Base-by-base conservation (phyloP, 2,113 vertebrate species). In the Misgurnus mizolepis region DNA sequence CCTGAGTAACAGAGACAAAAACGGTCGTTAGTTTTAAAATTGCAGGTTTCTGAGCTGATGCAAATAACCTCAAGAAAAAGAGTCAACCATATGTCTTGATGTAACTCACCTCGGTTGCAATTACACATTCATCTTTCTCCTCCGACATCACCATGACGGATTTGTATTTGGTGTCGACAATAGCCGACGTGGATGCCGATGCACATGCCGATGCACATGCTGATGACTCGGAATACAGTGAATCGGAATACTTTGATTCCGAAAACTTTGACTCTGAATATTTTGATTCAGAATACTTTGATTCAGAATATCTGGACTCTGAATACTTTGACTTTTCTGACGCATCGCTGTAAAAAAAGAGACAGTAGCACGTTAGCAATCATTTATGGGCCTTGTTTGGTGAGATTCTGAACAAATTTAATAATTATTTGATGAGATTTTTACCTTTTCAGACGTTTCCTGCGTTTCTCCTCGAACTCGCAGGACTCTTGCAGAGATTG, bases 91-190 rank as follows among this genome's bases (percentile, higher is more conserved):
- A 9, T 22, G 49, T 45, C 17, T 58, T 58, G 17, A 58, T 5
- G 14, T 58, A 80, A 93, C 95, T 91, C 85, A 99, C 97, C 96
- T 99, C 97, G 67, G 97, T 99, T 91, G 97, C 97, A 88, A 99
- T 96, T 91, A 99, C 96, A 89, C 97, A 98, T 92, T 99, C 97
- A 0, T 98, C 96, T 90, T 97, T 96, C 84, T 96, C 96, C 88
- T 97, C 96, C 62, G 96, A 98, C 92, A 99, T 95, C 89, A 99
- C 97, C 88, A 95, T 98, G 91, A 99, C 96, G 79, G 97, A 99
- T 95, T 98, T 97, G 94, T 99, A 99, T 93, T 99, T 98, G 80
- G 95, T 97, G 92, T 98, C 96, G 89, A 94, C 96, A 90, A 83
- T 96, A 93, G 90, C 93, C 65, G 95, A 95, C 91, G 90, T 87